These are phyloP conservation scores for Odontocolon sp. DNA, from an alignment of 2,888 invertebrate species.

Conservation along the genomic window DNA sequence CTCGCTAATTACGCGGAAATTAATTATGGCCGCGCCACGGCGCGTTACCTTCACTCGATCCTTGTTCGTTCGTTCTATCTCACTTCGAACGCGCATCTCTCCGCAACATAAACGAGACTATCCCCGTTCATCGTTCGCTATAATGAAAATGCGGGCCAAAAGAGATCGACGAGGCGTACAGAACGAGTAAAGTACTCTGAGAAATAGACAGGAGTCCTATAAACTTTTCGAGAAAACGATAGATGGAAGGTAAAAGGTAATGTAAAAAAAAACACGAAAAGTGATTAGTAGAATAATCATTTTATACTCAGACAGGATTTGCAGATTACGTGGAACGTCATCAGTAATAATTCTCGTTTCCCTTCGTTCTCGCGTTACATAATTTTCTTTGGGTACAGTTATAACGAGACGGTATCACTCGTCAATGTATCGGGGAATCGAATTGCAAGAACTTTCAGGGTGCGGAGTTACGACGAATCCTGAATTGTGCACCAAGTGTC, in stretches of 20 bases:
- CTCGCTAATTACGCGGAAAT: slow-evolving; percentile 75
- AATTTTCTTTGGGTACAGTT: no score
- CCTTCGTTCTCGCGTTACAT: background rate
- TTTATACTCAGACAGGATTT: slow-evolving; percentile 1
- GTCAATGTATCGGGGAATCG: background rate
- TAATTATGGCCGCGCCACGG: slow-evolving; percentile 73
- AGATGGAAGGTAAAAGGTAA: background rate
- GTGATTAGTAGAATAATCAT: slow-evolving; percentile 1
- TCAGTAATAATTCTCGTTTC: no score
- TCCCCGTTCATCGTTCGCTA: slow-evolving; percentile 13
- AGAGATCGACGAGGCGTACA: slow-evolving; percentile 11
- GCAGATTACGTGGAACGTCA: no score
- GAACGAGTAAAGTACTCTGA: slow-evolving; percentile 6
- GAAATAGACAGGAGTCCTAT: background rate
- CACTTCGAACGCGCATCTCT: slow-evolving; percentile 19
- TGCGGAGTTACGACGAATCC: no score
- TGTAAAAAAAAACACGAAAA: background rate
- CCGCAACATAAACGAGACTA: slow-evolving; percentile 6
- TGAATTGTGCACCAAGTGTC: background rate
- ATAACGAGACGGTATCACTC: background rate
- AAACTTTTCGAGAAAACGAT: background rate
- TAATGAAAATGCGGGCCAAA: slow-evolving; percentile 26
- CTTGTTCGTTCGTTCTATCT: no score
- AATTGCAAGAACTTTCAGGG: background rate
- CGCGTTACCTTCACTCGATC: slow-evolving; percentile 61